Percentiles rank a stretch among this genome's conserved stretches.
Evolutionary conservation across 1,140 invertebrate species (phyloP).

Genomic region (Plodia interpunctella): DNA sequence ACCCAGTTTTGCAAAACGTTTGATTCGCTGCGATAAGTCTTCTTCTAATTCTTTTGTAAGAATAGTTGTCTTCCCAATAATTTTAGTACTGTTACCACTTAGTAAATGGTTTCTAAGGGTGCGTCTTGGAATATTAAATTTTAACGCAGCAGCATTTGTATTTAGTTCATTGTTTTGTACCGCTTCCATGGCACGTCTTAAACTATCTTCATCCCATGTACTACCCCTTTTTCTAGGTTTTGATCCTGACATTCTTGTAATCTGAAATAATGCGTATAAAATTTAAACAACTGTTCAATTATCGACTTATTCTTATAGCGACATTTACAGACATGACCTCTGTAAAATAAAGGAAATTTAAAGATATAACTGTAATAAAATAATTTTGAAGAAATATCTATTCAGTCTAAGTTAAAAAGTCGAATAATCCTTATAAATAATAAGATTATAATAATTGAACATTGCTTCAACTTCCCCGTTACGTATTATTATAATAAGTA

Average conservation of each 20-base stretch:
- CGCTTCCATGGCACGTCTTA: constrained; percentile 8
- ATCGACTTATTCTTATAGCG: too few relatives aligned
- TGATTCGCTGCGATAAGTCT: constrained; percentile 26
- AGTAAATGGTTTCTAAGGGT: constrained; percentile 6
- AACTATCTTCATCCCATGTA: too few relatives aligned
- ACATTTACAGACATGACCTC: too few relatives aligned
- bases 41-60: constrained; percentile 26
- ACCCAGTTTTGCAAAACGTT: constrained; percentile 24
- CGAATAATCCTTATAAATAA: constrained; percentile 18
- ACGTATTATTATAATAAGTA: constrained; percentile 15
- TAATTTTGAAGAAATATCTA: too few relatives aligned
- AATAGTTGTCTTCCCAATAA: constrained; percentile 12
- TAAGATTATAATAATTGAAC: constrained; percentile 20
- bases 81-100: neutral
- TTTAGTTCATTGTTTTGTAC: neutral
- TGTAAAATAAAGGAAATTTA: too few relatives aligned
- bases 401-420: too few relatives aligned
- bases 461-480: constrained; percentile 12
- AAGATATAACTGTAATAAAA: too few relatives aligned
- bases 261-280: too few relatives aligned
- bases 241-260: too few relatives aligned
- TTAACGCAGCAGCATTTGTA: neutral
- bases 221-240: too few relatives aligned
- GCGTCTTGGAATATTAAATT: constrained; percentile 8
- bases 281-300: too few relatives aligned